Conservation (phyloP, 1,140 invertebrate species). For the Calliphora vicina region DNA sequence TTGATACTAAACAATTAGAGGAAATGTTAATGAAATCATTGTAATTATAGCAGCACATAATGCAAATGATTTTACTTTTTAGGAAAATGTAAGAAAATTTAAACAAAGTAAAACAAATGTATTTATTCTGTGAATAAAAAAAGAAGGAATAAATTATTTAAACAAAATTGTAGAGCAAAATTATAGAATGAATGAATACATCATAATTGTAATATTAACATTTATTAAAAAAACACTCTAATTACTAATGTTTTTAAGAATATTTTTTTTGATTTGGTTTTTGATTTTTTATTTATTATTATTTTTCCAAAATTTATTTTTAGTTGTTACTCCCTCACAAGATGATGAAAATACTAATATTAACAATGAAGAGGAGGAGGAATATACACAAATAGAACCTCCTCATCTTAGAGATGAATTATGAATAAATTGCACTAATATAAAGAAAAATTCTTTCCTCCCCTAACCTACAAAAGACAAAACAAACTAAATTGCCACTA, state of each 20-base stretch:
- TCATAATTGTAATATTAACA: not conserved
- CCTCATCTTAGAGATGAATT: constrained; percentile 31
- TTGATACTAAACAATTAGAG: constrained; percentile 60
- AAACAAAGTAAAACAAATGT: constrained; percentile 16
- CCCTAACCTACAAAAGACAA: not conserved
- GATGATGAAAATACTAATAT: not conserved
- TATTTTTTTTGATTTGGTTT: constrained; percentile 8
- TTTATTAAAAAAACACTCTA: not conserved
- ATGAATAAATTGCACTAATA: not conserved
- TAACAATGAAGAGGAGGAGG: not conserved
- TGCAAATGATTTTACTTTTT: not conserved
- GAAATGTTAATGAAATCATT: constrained; percentile 61
- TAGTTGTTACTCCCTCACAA: not conserved
- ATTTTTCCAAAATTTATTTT: constrained; percentile 23
- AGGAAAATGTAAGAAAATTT: not conserved
- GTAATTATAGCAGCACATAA: constrained; percentile 39
- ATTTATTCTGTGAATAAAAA: constrained; percentile 42
- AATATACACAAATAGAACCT: constrained; percentile 30
- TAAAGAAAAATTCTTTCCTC: not conserved
- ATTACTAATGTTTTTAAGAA: not conserved
- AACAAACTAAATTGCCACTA: not conserved
- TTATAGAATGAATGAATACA: not conserved
- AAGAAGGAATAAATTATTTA: not conserved
- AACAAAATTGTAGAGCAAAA: not conserved
- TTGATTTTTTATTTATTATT: constrained; percentile 19